These are phyloP conservation scores for Corydoras maculifer DNA, from an alignment of 2,113 vertebrate species.

Conservation along the genomic window DNA sequence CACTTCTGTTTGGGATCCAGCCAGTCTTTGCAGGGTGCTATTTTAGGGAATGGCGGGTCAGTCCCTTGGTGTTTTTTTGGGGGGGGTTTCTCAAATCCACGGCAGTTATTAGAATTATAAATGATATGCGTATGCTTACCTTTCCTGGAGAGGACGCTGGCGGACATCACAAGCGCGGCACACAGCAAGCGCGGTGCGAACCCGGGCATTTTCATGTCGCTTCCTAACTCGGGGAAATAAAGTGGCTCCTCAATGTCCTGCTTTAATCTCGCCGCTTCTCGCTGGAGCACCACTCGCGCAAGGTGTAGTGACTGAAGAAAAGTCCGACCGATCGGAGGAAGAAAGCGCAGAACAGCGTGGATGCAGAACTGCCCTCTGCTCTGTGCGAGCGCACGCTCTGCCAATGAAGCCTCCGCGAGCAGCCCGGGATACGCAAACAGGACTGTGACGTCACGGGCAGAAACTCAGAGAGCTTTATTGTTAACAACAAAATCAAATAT, in stretches of 20 bases:
- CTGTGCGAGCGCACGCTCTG: not conserved
- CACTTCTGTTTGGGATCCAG: no score
- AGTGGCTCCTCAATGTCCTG: not conserved
- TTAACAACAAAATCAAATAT: no score
- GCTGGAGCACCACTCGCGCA: not conserved
- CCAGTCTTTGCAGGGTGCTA: no score
- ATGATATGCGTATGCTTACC: not conserved
- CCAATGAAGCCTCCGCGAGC: not conserved
- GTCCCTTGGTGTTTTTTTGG: no score
- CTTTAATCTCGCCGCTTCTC: not conserved
- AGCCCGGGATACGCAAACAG: not conserved
- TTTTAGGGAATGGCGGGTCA: no score
- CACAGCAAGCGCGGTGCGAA: not conserved
- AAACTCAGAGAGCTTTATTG: not conserved
- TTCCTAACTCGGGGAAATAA: not conserved
- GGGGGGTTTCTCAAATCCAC: no score
- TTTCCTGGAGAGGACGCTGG: not conserved
- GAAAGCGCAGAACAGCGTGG: no score
- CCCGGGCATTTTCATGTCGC: not conserved
- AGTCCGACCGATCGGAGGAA: not conserved
- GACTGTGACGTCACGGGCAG: not conserved
- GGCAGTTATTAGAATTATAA: no score
- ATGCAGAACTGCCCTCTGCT: no score
- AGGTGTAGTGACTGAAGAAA: not conserved
- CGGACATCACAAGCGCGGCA: not conserved